Base-by-base conservation (phyloP, 2,888 invertebrate species). In the Habroteleia sp. region DNA sequence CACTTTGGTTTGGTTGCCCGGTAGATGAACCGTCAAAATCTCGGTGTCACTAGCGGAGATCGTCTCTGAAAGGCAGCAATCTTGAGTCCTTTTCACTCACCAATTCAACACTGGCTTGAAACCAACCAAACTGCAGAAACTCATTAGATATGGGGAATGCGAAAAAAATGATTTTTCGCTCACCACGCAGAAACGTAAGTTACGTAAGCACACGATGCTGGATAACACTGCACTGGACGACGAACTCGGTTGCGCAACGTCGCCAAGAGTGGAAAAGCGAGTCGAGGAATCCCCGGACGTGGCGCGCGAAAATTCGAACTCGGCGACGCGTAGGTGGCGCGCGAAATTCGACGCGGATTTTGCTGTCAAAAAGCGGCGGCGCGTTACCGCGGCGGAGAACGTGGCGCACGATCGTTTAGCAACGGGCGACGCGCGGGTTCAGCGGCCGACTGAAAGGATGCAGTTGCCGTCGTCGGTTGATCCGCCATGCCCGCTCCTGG, bases 381-480 rank as follows among this genome's bases (percentile, higher is more conserved):
- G 39, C 16, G 41, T 7, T 11, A 11, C 33, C 8, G 41, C 7
- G 14, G 16, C n/a, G 39, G 23, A 60, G 69, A 73, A 77, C 77
- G 83, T 81, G 80, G 80, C 84, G 80, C 85, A 84, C 86, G 86
- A 35, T 41, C 27, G 23, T 37, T 74, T 25, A 56, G 75, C 63
- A 82, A 77, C 78, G 79, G 83, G 83, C 84, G 79, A 83, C 86
- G 82, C 87, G 87, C 88, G 88, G 85, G 88, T 88, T 88, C 88
- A 88, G 87, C 88, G 88, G 87, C 88, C 88, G 88, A 86, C 86
- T 86, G 85, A 85, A 85, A 88, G 87, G 87, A 88, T 87, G 86
- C 87, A 87, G 83, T 86, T 82, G 85, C 82, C 80, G 82, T 69
- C 35, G 60, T 60, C 31, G 52, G 60, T 82, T 83, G 82, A 81